Percentiles rank a stretch among this genome's conserved stretches.
phyloP scores from a whole-genome alignment of 2,888 invertebrate genomes.

The Plebejus argus region DNA sequence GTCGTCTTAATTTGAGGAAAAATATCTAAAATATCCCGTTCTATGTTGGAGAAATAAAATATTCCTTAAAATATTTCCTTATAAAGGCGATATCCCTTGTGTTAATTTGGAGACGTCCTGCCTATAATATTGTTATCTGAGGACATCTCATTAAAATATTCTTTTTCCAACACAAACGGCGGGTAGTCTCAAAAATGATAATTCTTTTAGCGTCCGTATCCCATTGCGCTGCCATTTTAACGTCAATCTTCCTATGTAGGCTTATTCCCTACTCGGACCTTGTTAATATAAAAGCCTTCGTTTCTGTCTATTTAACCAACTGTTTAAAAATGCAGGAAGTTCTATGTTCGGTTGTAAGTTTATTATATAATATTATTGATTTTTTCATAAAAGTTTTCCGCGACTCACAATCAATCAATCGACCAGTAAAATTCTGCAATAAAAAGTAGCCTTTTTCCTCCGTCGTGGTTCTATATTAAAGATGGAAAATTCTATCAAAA shows the following conservation, averaged over 20 bases:
- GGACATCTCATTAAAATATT: slow-evolving; percentile 56
- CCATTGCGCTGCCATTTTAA: slow-evolving; percentile 48
- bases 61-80: slow-evolving; percentile 17
- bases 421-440: too few relatives aligned
- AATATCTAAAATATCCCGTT: neutral
- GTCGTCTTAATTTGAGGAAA: slow-evolving; percentile 11
- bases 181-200: slow-evolving; percentile 44
- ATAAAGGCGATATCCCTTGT: neutral
- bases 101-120: slow-evolving; percentile 19
- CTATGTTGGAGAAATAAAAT: neutral
- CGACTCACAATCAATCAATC: too few relatives aligned
- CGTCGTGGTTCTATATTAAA: too few relatives aligned
- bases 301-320: neutral
- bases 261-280: neutral
- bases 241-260: slow-evolving; percentile 47
- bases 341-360: neutral
- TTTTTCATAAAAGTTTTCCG: too few relatives aligned
- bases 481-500: too few relatives aligned
- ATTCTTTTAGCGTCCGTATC: neutral
- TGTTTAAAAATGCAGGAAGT: neutral
- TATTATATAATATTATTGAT: too few relatives aligned
- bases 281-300: neutral
- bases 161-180: slow-evolving; percentile 45
- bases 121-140: slow-evolving; percentile 46
- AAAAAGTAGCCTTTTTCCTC: too few relatives aligned